phyloP scores from a whole-genome alignment of 2,797 vertebrate genomes.

The Gila robusta region DNA sequence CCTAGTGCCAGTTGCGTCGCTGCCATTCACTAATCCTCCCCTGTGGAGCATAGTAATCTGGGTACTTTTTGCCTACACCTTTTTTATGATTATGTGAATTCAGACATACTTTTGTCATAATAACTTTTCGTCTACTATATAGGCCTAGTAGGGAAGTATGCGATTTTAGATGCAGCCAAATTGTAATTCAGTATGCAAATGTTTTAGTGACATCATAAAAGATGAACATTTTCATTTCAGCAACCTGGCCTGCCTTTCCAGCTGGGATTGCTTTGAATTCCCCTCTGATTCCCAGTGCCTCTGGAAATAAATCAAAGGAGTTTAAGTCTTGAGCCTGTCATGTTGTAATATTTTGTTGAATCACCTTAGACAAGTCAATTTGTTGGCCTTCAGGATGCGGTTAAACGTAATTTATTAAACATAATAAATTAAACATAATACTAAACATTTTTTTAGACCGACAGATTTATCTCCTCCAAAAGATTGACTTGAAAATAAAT shows the following conservation, averaged over 20 bases:
- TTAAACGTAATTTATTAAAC: slow-evolving; percentile 21
- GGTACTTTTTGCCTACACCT: background rate
- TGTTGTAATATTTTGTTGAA: slow-evolving; percentile 33
- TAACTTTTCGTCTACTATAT: background rate
- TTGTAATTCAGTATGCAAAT: background rate
- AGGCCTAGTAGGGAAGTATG: background rate
- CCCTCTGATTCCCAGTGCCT: background rate
- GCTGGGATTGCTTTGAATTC: slow-evolving; percentile 10
- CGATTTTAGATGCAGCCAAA: background rate
- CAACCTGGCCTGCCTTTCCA: background rate
- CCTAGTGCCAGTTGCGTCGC: no score
- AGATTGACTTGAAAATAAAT: slow-evolving; percentile 27
- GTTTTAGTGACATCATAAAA: background rate
- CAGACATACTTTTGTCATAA: background rate
- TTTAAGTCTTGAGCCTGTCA: background rate
- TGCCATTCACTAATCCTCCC: no score
- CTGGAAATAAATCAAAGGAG: slow-evolving; percentile 29
- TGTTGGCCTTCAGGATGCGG: slow-evolving; percentile 10
- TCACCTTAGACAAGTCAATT: slow-evolving; percentile 33
- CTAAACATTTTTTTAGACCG: background rate
- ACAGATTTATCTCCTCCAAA: slow-evolving; percentile 28
- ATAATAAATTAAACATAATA: background rate
- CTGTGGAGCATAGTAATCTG: background rate
- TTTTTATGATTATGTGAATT: background rate
- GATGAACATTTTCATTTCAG: background rate